Base-by-base conservation (phyloP, 2,797 vertebrate genomes). In the Melopsittacus undulatus region DNA sequence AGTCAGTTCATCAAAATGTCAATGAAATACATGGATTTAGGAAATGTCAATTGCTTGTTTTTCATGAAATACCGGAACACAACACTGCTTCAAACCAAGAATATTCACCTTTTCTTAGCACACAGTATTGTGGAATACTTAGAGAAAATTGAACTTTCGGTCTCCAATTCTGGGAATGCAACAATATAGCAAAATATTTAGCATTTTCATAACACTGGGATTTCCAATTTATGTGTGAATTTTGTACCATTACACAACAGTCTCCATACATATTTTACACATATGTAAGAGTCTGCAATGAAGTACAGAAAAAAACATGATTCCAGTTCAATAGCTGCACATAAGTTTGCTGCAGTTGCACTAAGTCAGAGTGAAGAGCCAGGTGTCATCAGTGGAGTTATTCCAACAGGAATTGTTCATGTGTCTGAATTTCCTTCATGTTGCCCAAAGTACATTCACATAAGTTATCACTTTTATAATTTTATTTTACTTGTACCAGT, bases 1-100 rank as follows among this genome's bases (percentile, higher is more conserved):
- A 95, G 68, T 88, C 76, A 83, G 88, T 83, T 90, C 77, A 88
- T 78, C 57, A 91, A 96, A 96, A 96, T 93, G 91, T 93, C 91
- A 82, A 7, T 70, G 63, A 87, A 96, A 89, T 82, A 87, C 61
- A 51, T 42, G 40, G 84, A 70, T 82, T 91, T 85, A 49, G 64
- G 64, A 92, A 95, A 95, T 87, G 91, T 73, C 84, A 93, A 27
- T 89, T 93, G 63, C 72, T 92, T 93, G 74, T 56, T 94, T 86
- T 79, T 87, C 29, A 63, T 70, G 74, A 93, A 94, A 87, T 84
- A 93, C 15, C 29, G 79, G 62, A 87, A 64, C 54, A 59, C 1
- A 4, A 9, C 57, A 64, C 12, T 1, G 6, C 59, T 84, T 90
- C 59, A 79, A 69, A 95, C 64, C 2, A 62, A 75, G 63, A 32